Evolutionary conservation across 2,113 vertebrate genomes (phyloP).

Genomic region (Menura novaehollandiae): DNA sequence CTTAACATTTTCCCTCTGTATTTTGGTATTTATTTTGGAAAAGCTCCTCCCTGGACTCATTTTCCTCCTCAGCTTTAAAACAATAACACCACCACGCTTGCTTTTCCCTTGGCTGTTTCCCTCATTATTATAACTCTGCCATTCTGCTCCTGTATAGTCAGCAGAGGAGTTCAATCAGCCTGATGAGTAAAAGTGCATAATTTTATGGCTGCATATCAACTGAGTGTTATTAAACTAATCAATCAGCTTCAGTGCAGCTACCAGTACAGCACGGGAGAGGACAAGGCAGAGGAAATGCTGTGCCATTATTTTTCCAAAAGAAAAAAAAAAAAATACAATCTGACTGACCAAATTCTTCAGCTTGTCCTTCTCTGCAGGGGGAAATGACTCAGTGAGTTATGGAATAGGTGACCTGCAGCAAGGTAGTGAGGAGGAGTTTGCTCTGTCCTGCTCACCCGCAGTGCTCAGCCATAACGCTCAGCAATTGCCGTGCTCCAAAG

Average conservation of each 20-base stretch:
- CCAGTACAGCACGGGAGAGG: background rate
- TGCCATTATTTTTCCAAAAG: constrained; percentile 6
- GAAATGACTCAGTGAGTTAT: background rate
- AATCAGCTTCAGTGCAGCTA: constrained; percentile 61
- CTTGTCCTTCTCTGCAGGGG: background rate
- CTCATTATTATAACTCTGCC: constrained; percentile 49
- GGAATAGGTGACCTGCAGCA: background rate
- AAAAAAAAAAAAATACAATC: background rate
- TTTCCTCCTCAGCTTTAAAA: constrained; percentile 56
- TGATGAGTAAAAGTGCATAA: constrained; percentile 68
- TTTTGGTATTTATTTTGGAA: constrained; percentile 64
- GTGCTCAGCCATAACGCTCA: background rate
- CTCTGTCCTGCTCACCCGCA: background rate
- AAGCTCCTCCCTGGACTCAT: constrained; percentile 48
- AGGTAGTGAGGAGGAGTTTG: background rate
- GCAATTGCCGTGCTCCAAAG: background rate
- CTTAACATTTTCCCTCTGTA: constrained; percentile 51
- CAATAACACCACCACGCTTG: background rate
- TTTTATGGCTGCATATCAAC: constrained; percentile 69
- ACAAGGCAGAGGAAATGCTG: constrained; percentile 30
- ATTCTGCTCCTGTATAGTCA: constrained; percentile 54
- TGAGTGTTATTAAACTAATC: constrained; percentile 69
- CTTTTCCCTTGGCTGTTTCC: constrained; percentile 52
- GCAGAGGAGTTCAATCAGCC: constrained; percentile 67
- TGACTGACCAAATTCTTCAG: background rate